Conservation (phyloP, 2,113 vertebrate species). For the Callithrix jacchus region DNA sequence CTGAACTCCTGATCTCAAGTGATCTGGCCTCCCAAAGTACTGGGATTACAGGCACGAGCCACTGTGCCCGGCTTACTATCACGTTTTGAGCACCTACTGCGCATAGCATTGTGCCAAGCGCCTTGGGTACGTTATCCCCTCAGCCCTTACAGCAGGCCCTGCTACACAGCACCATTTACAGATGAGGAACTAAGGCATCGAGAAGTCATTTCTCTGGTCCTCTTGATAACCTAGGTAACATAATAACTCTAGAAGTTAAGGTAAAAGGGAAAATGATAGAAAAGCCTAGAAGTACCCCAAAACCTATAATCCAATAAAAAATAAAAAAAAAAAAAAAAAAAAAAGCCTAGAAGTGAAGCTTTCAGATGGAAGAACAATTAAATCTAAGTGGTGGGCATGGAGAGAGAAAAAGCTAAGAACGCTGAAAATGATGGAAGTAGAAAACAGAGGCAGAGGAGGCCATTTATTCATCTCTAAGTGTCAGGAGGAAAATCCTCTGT, state of each 20-base stretch:
- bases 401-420: neutral
- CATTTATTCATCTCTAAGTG: neutral
- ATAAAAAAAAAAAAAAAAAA: too few species aligned
- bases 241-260: neutral
- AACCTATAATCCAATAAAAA: too few species aligned
- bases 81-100: neutral
- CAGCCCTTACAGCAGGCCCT: neutral
- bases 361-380: neutral
- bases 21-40: too few species aligned
- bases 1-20: too few species aligned
- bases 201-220: neutral
- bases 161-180: too few species aligned
- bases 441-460: neutral
- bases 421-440: neutral
- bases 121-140: neutral
- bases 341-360: neutral
- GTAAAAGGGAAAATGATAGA: neutral
- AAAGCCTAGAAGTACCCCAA: too few species aligned
- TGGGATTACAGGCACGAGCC: too few species aligned
- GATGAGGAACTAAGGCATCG: neutral
- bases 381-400: neutral
- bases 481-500: neutral
- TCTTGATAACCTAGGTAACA: neutral
- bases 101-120: neutral
- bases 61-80: too few species aligned